phyloP scores from a whole-genome alignment of 2,113 vertebrate species.

The Circaetus gallicus region DNA sequence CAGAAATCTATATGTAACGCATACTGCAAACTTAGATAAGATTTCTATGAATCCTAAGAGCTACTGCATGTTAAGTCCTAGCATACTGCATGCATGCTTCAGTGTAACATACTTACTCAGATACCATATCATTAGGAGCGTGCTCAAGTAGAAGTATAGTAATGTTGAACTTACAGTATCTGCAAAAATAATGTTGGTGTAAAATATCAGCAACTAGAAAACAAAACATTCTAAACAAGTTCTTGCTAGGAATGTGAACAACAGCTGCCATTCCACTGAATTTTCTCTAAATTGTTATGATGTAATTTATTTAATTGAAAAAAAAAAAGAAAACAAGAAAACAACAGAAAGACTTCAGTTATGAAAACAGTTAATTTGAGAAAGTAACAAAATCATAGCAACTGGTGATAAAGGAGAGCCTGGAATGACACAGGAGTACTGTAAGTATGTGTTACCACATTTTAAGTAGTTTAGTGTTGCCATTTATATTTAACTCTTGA shows the following conservation, averaged over 20 bases:
- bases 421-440: background rate
- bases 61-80: background rate
- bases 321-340: background rate
- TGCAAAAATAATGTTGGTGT: background rate
- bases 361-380: background rate
- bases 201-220: background rate
- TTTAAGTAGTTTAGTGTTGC: conserved; percentile 22
- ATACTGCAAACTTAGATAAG: background rate
- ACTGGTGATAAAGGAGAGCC: background rate
- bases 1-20: background rate
- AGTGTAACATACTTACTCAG: background rate
- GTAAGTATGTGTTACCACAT: background rate
- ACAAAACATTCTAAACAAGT: background rate
- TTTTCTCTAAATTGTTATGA: background rate
- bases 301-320: background rate
- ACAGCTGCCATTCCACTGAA: background rate
- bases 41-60: background rate
- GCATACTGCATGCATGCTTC: background rate
- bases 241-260: background rate
- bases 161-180: background rate
- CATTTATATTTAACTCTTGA: background rate
- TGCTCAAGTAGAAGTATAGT: background rate
- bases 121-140: background rate
- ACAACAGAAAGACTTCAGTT: background rate
- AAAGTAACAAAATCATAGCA: background rate